A percentile compares a stretch with the other conserved stretches of the same genome.
These are phyloP conservation scores for Erynnis tages DNA, from an alignment of 2,888 invertebrate genomes.

Conservation along the genomic window DNA sequence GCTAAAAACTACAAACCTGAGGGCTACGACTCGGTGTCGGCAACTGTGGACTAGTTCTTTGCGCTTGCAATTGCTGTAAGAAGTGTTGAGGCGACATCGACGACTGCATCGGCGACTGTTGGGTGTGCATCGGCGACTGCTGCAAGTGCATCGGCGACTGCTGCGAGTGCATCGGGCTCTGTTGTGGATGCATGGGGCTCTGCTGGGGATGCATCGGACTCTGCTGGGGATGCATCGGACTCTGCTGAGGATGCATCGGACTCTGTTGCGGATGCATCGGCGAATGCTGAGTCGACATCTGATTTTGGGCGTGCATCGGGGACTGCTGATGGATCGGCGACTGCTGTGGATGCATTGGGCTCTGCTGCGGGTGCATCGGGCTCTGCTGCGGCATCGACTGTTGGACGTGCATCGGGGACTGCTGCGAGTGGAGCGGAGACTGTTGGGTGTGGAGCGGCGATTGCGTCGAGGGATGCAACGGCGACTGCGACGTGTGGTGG, in stretches of 20 bases:
- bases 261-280: conserved; percentile 61
- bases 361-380: conserved; percentile 56
- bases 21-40: conserved; percentile 76
- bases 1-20: conserved; percentile 50
- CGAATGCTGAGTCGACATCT: conserved; percentile 44
- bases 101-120: conserved; percentile 50
- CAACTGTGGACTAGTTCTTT: conserved; percentile 72
- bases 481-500: conserved; percentile 64
- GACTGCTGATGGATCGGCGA: conserved; percentile 42
- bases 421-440: conserved; percentile 64
- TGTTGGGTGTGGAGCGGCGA: conserved; percentile 68
- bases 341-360: conserved; percentile 59
- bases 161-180: conserved; percentile 55
- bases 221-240: conserved; percentile 57
- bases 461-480: conserved; percentile 60
- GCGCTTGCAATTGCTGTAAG: conserved; percentile 63
- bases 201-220: conserved; percentile 60
- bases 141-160: conserved; percentile 57
- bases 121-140: conserved; percentile 56
- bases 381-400: conserved; percentile 55
- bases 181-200: conserved; percentile 58
- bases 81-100: conserved; percentile 51
- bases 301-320: conserved; percentile 42
- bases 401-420: conserved; percentile 65
- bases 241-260: conserved; percentile 57